These are phyloP conservation scores for Liasis olivaceus DNA, from an alignment of 2,797 vertebrate genomes.

Conservation along the genomic window DNA sequence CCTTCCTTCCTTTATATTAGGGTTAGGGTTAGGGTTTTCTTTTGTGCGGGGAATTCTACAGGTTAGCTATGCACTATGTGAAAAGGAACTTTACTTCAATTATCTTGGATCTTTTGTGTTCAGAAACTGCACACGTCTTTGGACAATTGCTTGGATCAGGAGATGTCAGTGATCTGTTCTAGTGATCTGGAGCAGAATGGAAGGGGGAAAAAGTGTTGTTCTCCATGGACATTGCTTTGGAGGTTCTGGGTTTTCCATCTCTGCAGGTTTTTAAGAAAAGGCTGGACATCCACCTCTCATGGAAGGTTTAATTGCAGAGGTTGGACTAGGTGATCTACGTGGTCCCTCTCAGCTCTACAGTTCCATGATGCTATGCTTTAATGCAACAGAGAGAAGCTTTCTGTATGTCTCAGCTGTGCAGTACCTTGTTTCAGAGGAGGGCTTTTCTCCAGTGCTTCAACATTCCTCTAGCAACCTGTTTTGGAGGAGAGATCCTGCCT, in stretches of 20 bases:
- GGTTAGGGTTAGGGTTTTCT: no score
- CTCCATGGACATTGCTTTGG: background rate
- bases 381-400: background rate
- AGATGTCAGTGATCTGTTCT: background rate
- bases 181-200: background rate
- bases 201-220: no score
- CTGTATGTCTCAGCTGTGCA: background rate
- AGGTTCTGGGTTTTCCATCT: background rate
- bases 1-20: no score
- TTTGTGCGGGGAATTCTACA: no score
- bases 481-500: accelerated
- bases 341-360: no score
- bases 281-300: background rate
- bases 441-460: constrained; percentile 13
- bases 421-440: background rate
- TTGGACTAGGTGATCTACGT: background rate
- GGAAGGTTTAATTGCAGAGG: background rate
- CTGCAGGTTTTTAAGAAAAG: background rate
- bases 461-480: background rate
- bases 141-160: no score
- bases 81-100: no score
- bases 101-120: no score
- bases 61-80: no score
- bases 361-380: no score
- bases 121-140: no score